phyloP scores from a whole-genome alignment of 2,888 invertebrate genomes.

The Lasioglossum calceatum region DNA sequence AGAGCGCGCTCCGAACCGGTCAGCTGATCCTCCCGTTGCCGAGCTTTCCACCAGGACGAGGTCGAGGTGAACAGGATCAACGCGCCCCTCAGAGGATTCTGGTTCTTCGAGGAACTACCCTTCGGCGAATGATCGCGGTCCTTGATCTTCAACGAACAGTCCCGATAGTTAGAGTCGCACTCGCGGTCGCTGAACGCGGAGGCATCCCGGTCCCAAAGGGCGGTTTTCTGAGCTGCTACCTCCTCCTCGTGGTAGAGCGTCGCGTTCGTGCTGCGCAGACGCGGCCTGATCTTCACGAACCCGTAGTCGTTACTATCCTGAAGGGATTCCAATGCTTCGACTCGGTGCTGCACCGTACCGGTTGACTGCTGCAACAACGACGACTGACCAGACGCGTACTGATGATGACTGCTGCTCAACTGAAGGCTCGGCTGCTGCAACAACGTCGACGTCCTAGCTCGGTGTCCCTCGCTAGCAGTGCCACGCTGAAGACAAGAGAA shows the following conservation, averaged over 20 bases:
- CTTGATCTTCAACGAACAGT: slow-evolving; percentile 67
- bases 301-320: slow-evolving; percentile 82
- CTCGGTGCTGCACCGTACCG: slow-evolving; percentile 62
- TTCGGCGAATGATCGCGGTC: slow-evolving; percentile 72
- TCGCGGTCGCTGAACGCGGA: slow-evolving; percentile 76
- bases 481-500: slow-evolving; percentile 85
- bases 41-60: slow-evolving; percentile 83
- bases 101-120: slow-evolving; percentile 74
- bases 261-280: slow-evolving; percentile 80
- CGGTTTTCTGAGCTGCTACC: slow-evolving; percentile 67
- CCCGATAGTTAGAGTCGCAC: slow-evolving; percentile 72
- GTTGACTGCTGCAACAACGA: slow-evolving; percentile 60
- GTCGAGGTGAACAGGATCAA: slow-evolving; percentile 82
- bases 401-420: slow-evolving; percentile 67
- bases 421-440: slow-evolving; percentile 80
- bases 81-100: slow-evolving; percentile 80
- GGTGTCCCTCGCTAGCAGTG: slow-evolving; percentile 79
- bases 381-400: slow-evolving; percentile 64
- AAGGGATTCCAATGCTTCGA: slow-evolving; percentile 60
- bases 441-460: slow-evolving; percentile 84
- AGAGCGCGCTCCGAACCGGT: slow-evolving; percentile 51
- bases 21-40: slow-evolving; percentile 80
- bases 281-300: slow-evolving; percentile 79
- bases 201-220: slow-evolving; percentile 73
- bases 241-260: slow-evolving; percentile 78